Evolutionary conservation across 2,113 vertebrate species (phyloP), one percentile per base, ranked within the genome.

Genomic region (Tetraodon nigroviridis): DNA sequence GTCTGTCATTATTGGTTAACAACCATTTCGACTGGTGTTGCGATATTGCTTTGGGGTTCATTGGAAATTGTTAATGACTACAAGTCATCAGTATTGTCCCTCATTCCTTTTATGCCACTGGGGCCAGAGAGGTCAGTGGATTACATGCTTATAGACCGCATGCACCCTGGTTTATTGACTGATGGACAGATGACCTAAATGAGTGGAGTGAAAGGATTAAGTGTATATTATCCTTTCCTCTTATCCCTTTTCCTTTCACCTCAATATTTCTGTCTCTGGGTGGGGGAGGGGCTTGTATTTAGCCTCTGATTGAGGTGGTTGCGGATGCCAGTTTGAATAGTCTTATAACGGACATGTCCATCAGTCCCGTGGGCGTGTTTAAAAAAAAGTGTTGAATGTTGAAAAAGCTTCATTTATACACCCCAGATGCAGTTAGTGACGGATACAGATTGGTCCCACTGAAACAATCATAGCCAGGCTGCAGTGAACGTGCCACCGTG

Each of bases 141-240:
- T 63, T 74, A 44, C 84, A 80, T 75, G 67, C 71, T 60, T 46
- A n/a, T 59, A 47, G 57, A 68, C 45, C 37, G 78, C 82, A 69
- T 63, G 72, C 58, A 74, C 51, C 20, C 37, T 21, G 44, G 63
- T 68, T 87, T 84, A 86, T 84, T 89, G 88, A 87, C 78, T 64
- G 51, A 84, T 77, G 78, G 73, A 78, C 71, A 14, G 66, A 60
- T 90, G 84, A 83, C 84, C 86, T 77, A 86, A 84, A 88, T 86
- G 72, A 85, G 61, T 40, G 67, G 51, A 76, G 73, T 73, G 78
- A 75, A 80, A 79, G 81, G 84, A 87, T 87, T 84, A 79, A 74
- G 69, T 81, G 78, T 88, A 82, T 86, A 79, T 88, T 82, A 83
- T 83, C 77, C 72, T 37, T 61, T 79, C 55, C 51, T 64, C 69